These are phyloP conservation scores for Geothlypis trichas DNA, from an alignment of 2,113 vertebrate species.

Conservation along the genomic window DNA sequence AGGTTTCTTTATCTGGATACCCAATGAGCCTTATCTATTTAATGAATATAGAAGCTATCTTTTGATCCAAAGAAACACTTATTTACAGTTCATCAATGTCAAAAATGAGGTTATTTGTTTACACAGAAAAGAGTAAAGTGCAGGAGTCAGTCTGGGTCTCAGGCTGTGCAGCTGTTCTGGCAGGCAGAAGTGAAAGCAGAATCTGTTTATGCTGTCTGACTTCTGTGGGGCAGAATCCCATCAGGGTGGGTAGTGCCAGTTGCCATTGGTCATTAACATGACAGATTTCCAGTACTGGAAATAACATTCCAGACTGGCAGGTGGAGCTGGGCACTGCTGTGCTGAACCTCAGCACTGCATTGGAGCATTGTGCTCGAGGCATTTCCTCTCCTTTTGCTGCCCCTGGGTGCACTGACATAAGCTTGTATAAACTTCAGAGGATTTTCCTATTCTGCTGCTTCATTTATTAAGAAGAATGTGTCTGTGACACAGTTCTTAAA, in stretches of 20 bases:
- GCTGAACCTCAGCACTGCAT: not conserved
- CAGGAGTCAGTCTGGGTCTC: not conserved
- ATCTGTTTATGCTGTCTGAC: not conserved
- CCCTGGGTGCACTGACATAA: not conserved
- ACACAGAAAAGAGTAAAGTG: not conserved
- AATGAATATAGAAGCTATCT: not conserved
- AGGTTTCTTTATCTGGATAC: not conserved
- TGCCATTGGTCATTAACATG: not conserved
- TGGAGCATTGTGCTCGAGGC: not conserved
- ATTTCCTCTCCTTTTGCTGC: not conserved
- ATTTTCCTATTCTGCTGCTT: not conserved
- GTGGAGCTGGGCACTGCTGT: not conserved
- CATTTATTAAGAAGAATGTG: not conserved
- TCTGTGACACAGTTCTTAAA: not conserved
- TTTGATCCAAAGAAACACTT: not conserved
- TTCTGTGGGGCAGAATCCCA: not conserved
- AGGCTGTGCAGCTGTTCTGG: not conserved
- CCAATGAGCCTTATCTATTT: not conserved
- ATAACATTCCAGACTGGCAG: not conserved
- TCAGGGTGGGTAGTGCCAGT: not conserved
- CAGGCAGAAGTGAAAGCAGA: not conserved
- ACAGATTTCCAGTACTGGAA: not conserved
- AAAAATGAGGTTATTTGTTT: not conserved
- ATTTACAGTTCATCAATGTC: not conserved
- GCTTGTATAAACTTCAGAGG: not conserved